Evolutionary conservation across 2,888 invertebrate species (phyloP), one percentile per base, ranked within the genome.

Genomic region (Drosophila percnosoma): DNA sequence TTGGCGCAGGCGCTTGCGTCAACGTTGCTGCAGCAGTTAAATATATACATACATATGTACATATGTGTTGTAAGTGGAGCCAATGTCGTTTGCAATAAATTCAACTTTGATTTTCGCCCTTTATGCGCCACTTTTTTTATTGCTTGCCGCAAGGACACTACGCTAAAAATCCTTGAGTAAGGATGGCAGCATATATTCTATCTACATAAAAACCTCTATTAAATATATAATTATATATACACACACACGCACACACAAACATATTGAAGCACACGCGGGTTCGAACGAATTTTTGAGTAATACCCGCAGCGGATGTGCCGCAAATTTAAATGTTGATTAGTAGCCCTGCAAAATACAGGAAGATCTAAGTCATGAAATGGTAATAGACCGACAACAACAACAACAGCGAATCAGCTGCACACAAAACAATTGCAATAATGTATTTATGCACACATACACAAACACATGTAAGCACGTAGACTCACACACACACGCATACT

Each of bases 281-380:
- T 64, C 15, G 15, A 60, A 66, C 53, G 34, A 57, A 51, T 60
- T 49, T 61, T 59, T 67, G 38, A 69, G 58, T 73, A 75, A 75
- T 67, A 59, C 71, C 68, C 74, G 67, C 81, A 83, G 77, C 83
- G 83, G 89, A 88, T 83, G 81, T 83, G 69, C 59, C 68, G 69
- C 68, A 63, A 73, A 69, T 79, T 88, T 73, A 80, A 71, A 83
- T 73, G 64, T 80, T 80, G 73, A 73, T 73, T 73, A 80, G 72
- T 24, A 63, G 81, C 63, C 64, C 66, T 67, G 21, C 80, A 54
- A 67, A 80, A 59, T 51, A 58, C 52, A 64, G 53, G 31, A 49
- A 49, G n/a, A 54, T 64, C 63, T 54, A 34, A 68, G 53, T 27
- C 54, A 18, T 15, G 51, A 55, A 77, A 78, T 55, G 57, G 55